Evolutionary conservation across 1,140 invertebrate genomes (phyloP), one percentile per base, ranked within the genome.

Genomic region (Dendrolimus kikuchii): DNA sequence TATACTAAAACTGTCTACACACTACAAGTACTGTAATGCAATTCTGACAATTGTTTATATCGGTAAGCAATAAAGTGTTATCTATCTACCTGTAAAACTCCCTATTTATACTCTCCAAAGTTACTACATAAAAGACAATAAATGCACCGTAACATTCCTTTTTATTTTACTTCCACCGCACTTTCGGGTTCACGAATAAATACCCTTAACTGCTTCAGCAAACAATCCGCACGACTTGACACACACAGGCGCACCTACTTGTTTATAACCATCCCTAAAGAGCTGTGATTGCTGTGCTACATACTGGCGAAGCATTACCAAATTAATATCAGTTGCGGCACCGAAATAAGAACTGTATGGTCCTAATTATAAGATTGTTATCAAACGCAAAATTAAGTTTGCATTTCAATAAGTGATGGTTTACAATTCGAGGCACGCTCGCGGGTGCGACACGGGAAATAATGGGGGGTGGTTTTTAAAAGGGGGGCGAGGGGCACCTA

Each of bases 181-280:
- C 23, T 23, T 23, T 23, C 23, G 23, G 23, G 23, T 23, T 23
- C 23, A 23, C 23, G 23, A 23, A 23, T 23, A 23, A 23, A 23
- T 23, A 23, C 23, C 23, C 23, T 23, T 23, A 23, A 23, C 23
- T 23, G 23, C 23, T 23, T 23, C 23, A 23, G 23, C 23, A 55
- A 51, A 55, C 51, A 59, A 46, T 54, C 9, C 52, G 39, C 23
- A 55, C 42, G 57, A 51, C 48, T 53, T 45, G 47, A 51, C 40
- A 59, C 46, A 56, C 53, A 55, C 52, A 52, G 50, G 45, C 58
- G 23, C 23, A 23, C 23, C 23, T 23, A 60, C 58, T 52, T 60
- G 58, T 60, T 60, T 60, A 54, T 60, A 55, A 53, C 50, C 38
- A 39, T 49, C 58, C 58, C 58, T 56, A 53, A 60, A 60, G 53